Base-by-base conservation (phyloP, 2,113 vertebrate genomes). In the Rhinolophus sinicus region DNA sequence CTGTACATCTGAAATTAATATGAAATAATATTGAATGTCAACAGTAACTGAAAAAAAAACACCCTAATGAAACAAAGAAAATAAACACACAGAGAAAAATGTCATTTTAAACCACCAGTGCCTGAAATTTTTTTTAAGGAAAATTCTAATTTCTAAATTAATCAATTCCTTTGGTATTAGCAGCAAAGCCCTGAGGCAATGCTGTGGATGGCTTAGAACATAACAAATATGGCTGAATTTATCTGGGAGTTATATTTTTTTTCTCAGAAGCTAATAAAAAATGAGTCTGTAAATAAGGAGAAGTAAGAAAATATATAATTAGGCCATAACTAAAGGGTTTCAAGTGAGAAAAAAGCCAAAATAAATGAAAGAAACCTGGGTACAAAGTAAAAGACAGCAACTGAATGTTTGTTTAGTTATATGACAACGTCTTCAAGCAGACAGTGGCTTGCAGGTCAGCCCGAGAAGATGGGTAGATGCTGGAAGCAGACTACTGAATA, bases 111-210 rank as follows among this genome's bases (percentile, higher is more conserved):
- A 80, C 6, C 6, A 54, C 3, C 70, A 60, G 52, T 60, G 1
- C n/a, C 11, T 88, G 10, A 64, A 86, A 67, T 15, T 40, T 5
- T 30, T 76, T 84, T 80, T 16, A 52, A 47, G 26, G 2, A 56
- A 24, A 95, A 92, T 2, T 14, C 19, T 93, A 50, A 80, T 89
- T 88, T 67, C 38, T 67, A n/a, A 38, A 93, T 44, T 84, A 92
- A 80, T n/a, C 60, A 3, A 93, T 40, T 88, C 9, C 8, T 90
- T 95, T 83, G 2, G 5, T 54, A 22, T 96, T 90, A 90, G 81
- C 65, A 10, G 15, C 22, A 78, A 92, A 96, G 24, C 8, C 7
- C 13, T 15, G 38, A 81, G 52, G 3, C 8, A 44, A 77, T 8
- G 24, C 50, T 24, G 14, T 10, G 12, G 6, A 28, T 88, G 2